Evolutionary conservation across 2,888 invertebrate genomes (phyloP).

Genomic region (Meiosimyza platycephala): DNA sequence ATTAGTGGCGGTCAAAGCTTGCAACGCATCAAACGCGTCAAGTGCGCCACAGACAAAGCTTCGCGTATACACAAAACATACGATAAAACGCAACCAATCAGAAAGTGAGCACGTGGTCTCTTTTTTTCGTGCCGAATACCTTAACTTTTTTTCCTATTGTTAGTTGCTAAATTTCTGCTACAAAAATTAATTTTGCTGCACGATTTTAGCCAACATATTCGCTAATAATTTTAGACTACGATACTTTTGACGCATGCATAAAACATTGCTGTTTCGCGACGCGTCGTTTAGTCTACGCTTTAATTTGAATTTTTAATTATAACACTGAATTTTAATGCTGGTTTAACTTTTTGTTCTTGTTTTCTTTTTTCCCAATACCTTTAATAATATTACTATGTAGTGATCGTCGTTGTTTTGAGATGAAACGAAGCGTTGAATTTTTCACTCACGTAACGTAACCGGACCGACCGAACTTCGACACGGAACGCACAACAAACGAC

Average conservation of each 20-base stretch:
- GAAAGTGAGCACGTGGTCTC: slow-evolving; percentile 1
- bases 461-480: slow-evolving; percentile 34
- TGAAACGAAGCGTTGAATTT: neutral
- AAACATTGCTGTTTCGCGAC: too few relatives aligned
- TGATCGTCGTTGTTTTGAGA: neutral
- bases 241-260: neutral
- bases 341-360: too few relatives aligned
- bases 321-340: too few relatives aligned
- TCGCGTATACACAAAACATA: slow-evolving; percentile 2
- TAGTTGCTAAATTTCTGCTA: neutral
- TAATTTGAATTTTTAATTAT: too few relatives aligned
- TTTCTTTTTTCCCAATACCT: too few relatives aligned
- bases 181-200: neutral
- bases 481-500: slow-evolving; percentile 51
- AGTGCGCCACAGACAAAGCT: too few relatives aligned
- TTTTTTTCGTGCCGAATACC: neutral
- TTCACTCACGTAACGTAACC: slow-evolving; percentile 21
- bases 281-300: too few relatives aligned
- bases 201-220: neutral
- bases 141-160: neutral
- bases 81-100: slow-evolving; percentile 12
- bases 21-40: too few relatives aligned
- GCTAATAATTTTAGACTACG: slow-evolving; percentile 3
- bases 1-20: too few relatives aligned
- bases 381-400: neutral